A percentile compares a stretch with the other conserved stretches of the same genome.
These are phyloP conservation scores for Pemphigus obesinymphae DNA, from an alignment of 1,140 invertebrate species.

Conservation along the genomic window DNA sequence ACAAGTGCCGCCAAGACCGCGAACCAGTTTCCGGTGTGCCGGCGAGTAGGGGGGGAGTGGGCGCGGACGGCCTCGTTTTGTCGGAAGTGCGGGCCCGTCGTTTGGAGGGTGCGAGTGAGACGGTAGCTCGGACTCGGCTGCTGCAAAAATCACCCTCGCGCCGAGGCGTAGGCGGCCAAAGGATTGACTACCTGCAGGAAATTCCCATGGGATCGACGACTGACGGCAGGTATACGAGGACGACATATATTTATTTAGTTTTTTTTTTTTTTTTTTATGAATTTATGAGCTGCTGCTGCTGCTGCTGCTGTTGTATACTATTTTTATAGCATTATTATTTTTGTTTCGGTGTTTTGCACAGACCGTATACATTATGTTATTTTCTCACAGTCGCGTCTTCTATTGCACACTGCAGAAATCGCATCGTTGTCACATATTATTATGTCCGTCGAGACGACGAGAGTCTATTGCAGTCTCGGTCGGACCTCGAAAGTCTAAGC, in stretches of 20 bases:
- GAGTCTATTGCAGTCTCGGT: too few species aligned
- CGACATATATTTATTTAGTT: neutral
- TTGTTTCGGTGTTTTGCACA: neutral
- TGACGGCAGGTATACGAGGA: neutral
- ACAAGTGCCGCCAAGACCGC: neutral
- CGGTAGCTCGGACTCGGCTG: conserved; percentile 8
- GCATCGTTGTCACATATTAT: too few species aligned
- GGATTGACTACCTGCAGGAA: conserved; percentile 10
- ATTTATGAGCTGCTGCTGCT: neutral
- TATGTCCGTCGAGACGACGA: too few species aligned
- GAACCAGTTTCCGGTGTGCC: conserved; percentile 6
- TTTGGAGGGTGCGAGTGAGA: neutral
- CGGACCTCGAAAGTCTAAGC: too few species aligned
- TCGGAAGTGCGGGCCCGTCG: too few species aligned
- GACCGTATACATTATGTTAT: too few species aligned
- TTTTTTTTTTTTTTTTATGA: too few species aligned
- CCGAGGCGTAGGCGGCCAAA: neutral
- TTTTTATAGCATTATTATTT: neutral
- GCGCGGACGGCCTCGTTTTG: too few species aligned
- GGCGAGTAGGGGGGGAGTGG: too few species aligned
- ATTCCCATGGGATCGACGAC: conserved; percentile 23
- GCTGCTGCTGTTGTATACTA: neutral
- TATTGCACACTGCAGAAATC: too few species aligned
- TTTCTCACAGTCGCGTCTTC: conserved; percentile 37
- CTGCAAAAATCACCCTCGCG: neutral